A percentile compares a stretch with the other conserved stretches of the same genome.
Evolutionary conservation across 2,888 invertebrate genomes (phyloP).

Genomic region (Toxonevra muliebris): DNA sequence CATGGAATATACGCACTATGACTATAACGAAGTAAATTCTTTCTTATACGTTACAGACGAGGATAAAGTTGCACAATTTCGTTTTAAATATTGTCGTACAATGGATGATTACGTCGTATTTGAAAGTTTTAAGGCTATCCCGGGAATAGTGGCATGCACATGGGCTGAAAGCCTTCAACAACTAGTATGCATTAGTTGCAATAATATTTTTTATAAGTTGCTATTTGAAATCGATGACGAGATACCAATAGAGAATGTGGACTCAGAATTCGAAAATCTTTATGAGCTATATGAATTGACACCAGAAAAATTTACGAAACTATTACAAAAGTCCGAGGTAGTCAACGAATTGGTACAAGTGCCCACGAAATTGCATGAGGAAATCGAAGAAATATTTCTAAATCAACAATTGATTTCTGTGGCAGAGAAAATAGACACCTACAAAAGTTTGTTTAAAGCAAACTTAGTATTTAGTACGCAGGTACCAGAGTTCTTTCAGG

Average conservation of each 20-base stretch:
- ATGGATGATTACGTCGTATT: conserved; percentile 48
- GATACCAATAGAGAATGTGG: neutral
- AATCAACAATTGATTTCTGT: conserved; percentile 57
- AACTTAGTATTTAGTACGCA: conserved; percentile 44
- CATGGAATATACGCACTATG: conserved; percentile 49
- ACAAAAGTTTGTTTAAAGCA: conserved; percentile 41
- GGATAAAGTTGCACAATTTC: conserved; percentile 50
- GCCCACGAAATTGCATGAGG: conserved; percentile 44
- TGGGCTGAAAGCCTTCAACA: conserved; percentile 53
- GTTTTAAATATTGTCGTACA: conserved; percentile 46
- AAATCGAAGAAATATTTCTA: conserved; percentile 50
- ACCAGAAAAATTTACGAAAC: conserved; percentile 39
- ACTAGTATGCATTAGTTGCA: conserved; percentile 59
- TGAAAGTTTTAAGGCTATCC: conserved; percentile 47
- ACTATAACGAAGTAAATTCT: conserved; percentile 45
- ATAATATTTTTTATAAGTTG: conserved; percentile 59
- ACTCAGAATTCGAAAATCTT: conserved; percentile 31
- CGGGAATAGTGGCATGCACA: conserved; percentile 58
- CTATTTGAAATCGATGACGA: conserved; percentile 36
- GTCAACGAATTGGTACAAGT: conserved; percentile 45
- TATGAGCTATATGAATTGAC: conserved; percentile 47
- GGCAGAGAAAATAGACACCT: conserved; percentile 41
- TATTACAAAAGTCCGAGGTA: conserved; percentile 40
- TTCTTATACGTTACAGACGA: conserved; percentile 57
- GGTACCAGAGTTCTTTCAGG: conserved; percentile 43